Evolutionary conservation across 2,888 invertebrate species (phyloP).

Genomic region (Scaptomyza cyrtandrae): DNA sequence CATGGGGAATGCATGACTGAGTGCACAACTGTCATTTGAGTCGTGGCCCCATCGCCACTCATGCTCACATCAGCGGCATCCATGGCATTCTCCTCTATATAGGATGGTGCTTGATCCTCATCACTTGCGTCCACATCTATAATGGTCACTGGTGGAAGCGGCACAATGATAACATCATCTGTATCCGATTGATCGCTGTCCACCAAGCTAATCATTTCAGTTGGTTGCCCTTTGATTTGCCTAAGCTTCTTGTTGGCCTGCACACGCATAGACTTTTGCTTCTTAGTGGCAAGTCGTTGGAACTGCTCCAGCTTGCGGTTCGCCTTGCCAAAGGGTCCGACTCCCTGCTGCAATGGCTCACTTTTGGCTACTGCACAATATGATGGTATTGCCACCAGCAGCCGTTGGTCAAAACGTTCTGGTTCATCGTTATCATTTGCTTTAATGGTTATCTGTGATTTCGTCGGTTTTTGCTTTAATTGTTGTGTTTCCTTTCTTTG

Average conservation of each 20-base stretch:
- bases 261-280: slow-evolving; percentile 73
- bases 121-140: slow-evolving; percentile 81
- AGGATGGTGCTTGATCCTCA: slow-evolving; percentile 51
- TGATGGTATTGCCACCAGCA: slow-evolving; percentile 61
- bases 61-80: slow-evolving; percentile 73
- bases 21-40: neutral
- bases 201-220: slow-evolving; percentile 66
- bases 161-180: slow-evolving; percentile 82
- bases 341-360: slow-evolving; percentile 11
- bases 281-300: slow-evolving; percentile 72
- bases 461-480: slow-evolving; percentile 41
- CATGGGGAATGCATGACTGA: slow-evolving; percentile 71
- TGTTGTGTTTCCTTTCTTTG: slow-evolving; percentile 34
- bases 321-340: slow-evolving; percentile 71
- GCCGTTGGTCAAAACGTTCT: slow-evolving; percentile 64
- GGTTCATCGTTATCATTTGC: slow-evolving; percentile 48
- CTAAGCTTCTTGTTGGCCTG: slow-evolving; percentile 54
- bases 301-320: slow-evolving; percentile 73
- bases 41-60: slow-evolving; percentile 11
- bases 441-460: slow-evolving; percentile 21
- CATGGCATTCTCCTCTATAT: slow-evolving; percentile 77
- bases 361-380: slow-evolving; percentile 39
- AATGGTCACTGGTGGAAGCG: slow-evolving; percentile 76
- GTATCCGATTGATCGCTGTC: slow-evolving; percentile 72
- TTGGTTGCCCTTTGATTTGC: slow-evolving; percentile 25